These are phyloP conservation scores for Cnemophilus loriae DNA, from an alignment of 2,113 vertebrate species.

Conservation along the genomic window DNA sequence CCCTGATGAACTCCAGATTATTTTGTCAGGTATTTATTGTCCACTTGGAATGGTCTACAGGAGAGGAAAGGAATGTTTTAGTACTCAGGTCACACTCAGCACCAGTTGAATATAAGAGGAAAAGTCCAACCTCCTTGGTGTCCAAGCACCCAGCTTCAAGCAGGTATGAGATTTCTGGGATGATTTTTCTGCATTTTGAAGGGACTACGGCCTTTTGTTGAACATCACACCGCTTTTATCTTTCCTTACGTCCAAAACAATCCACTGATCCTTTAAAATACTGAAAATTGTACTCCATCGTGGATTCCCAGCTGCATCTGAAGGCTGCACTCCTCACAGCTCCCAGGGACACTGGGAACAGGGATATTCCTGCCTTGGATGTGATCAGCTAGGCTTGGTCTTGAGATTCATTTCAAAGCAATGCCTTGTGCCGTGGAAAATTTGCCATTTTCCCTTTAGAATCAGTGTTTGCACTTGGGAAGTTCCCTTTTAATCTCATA, in stretches of 20 bases:
- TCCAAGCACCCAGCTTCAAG: background rate
- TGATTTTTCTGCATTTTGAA: background rate
- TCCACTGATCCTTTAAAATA: background rate
- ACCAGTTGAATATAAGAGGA: background rate
- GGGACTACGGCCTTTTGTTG: background rate
- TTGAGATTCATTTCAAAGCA: conserved; percentile 4
- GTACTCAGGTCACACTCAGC: background rate
- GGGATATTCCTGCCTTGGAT: background rate
- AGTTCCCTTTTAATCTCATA: background rate
- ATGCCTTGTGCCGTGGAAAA: background rate
- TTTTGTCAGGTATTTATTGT: conserved; percentile 42
- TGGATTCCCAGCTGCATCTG: background rate
- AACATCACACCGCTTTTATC: background rate
- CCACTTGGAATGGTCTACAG: background rate
- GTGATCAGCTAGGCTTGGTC: background rate
- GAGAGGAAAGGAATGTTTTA: background rate
- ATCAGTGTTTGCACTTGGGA: background rate
- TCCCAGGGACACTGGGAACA: background rate
- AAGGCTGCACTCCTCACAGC: background rate
- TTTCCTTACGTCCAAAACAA: background rate
- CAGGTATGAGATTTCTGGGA: background rate
- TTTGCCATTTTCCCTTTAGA: background rate
- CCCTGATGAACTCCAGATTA: conserved; percentile 3
- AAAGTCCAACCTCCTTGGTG: background rate
- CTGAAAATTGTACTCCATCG: background rate